Evolutionary conservation across 2,888 invertebrate genomes (phyloP), one percentile per base, ranked within the genome.

Genomic region (Euclidia mi): DNA sequence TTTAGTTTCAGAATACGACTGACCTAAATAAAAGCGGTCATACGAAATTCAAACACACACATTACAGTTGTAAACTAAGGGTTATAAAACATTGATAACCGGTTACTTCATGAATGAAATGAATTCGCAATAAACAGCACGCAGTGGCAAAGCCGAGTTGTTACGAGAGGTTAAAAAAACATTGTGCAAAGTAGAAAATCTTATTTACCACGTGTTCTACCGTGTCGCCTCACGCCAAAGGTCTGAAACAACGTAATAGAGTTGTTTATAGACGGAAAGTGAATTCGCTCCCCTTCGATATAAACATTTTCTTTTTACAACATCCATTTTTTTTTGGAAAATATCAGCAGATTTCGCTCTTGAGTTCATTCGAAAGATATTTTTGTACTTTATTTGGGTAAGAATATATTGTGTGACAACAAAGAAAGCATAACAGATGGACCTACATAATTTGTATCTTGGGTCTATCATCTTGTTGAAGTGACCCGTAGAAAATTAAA

Each of bases 121-220:
- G 66, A 62, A 67, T 37, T 49, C 46, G 40, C 58, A 66, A 65
- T 64, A 62, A 72, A 62, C 37, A 56, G 38, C 56, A 55, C 65
- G 56, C 62, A 63, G 48, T 29, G 17, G 12, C 52, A 49, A 45
- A 48, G 43, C 61, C 65, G 58, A 68, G 62, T 63, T 48, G 61
- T 55, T 51, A 59, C 55, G 63, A 69, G 65, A 76, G 69, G 72
- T 65, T 69, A 76, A 77, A 71, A n/a, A 77, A 83, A 82, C 84
- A 84, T 88, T 88, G 89, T 89, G 89, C 80, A 89, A 88, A 89
- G 83, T 87, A 86, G 80, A 82, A 85, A 88, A 88, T 85, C 84
- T 78, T 79, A 89, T 89, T 89, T 88, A 69, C 76, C 79, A 76
- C 78, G 76, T 78, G 78, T 75, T 69, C 64, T 67, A 71, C 71